A percentile compares a stretch with the other conserved stretches of the same genome.
Conservation (phyloP, 2,113 vertebrate genomes). For the Hystrix cristata region DNA sequence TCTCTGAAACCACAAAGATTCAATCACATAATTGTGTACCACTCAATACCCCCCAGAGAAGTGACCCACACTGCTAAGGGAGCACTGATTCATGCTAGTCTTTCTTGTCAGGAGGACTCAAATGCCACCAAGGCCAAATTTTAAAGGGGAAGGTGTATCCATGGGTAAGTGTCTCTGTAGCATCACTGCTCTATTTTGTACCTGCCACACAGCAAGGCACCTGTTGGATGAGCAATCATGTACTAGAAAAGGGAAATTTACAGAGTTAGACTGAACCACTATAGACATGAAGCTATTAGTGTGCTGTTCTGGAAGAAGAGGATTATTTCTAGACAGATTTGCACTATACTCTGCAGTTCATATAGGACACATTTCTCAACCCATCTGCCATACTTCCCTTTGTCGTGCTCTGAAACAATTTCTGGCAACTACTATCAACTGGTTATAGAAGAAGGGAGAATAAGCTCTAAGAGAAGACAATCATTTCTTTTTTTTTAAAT, state of each 20-base stretch:
- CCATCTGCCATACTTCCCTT: not conserved
- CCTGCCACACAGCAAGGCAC: not conserved
- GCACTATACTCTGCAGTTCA: not conserved
- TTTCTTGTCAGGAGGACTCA: not conserved
- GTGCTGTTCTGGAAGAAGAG: not conserved
- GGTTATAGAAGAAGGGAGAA: not conserved
- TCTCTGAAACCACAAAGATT: conserved; percentile 90
- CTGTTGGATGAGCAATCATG: not conserved
- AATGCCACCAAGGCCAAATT: not conserved
- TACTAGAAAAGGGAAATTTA: not conserved
- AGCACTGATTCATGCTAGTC: not conserved
- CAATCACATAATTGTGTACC: not conserved
- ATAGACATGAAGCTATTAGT: not conserved
- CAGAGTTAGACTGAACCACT: not conserved
- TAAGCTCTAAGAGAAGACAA: not conserved
- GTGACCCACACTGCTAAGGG: not conserved
- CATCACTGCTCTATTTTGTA: not conserved
- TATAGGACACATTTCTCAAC: not conserved
- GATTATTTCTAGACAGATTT: not conserved
- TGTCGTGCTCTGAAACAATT: conserved; percentile 21
- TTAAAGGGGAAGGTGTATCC: not conserved
- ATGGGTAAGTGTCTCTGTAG: not conserved
- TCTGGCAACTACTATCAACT: not conserved
- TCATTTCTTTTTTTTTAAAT: not conserved
- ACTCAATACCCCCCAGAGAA: not conserved